Base-by-base conservation (phyloP, 2,888 invertebrate genomes). In the Lasius fuliginosus region DNA sequence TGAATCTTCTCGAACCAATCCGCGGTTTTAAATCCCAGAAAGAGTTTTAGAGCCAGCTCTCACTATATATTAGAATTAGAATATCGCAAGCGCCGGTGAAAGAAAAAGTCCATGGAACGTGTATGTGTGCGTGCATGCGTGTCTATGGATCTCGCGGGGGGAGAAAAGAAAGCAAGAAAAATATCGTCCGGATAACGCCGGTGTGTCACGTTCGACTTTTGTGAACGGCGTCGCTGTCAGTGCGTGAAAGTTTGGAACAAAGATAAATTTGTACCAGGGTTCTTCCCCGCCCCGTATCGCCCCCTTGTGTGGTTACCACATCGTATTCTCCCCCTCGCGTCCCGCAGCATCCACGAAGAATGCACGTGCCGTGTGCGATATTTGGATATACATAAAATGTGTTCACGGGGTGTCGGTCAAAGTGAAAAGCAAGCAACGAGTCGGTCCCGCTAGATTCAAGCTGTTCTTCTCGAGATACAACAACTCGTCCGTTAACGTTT, bases 201-300 rank as follows among this genome's bases (percentile, higher is more conserved):
- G 84, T 83, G 85, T 84, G 83, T 90, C 85, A 79, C 85, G 85
- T 75, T 62, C 65, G 68, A 77, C 83, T 84, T 84, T 76, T 65
- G 82, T 71, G 86, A 82, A 84, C 85, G 68, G 60, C 69, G 40
- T 60, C 82, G 88, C 89, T 90, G 90, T 92, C 92, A 89, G 89
- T 91, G 90, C 91, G 93, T 92, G 93, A 93, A 93, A 93, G 93
- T 93, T 91, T 85, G 89, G 89, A 93, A 93, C 93, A 93, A 92
- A 93, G 93, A 93, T 93, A 93, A 93, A 93, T 93, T 93, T 93
- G 92, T 93, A 89, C 85, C 89, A 36, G 84, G 74, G 23, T 69
- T 86, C 86, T 82, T 89, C 86, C 64, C 86, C 87, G 82, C 86
- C 82, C 73, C 75, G 71, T 42, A 36, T 36, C 5, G 65, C 56